phyloP scores from a whole-genome alignment of 2,113 vertebrate species.

The Collichthys lucidus region DNA sequence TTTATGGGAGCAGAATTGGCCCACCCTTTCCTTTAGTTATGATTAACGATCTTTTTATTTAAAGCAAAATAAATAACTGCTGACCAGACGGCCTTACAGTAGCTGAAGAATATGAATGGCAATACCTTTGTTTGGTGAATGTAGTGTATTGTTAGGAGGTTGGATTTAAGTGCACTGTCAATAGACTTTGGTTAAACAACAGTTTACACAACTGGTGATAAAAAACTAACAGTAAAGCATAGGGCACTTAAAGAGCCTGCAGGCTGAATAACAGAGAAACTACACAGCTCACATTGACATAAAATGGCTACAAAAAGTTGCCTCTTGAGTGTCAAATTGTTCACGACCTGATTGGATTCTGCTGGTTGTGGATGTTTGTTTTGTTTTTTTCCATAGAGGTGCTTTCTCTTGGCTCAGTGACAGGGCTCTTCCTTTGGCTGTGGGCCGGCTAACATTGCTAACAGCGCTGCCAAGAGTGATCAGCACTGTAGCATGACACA shows the following conservation, averaged over 20 bases:
- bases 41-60: slow-evolving; percentile 57
- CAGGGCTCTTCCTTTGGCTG: not conserved
- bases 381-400: not conserved
- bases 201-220: too few species aligned
- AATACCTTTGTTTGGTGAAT: not conserved
- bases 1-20: slow-evolving; percentile 19
- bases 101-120: not conserved
- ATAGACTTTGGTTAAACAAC: not conserved
- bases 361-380: not conserved
- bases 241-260: not conserved
- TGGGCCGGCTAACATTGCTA: not conserved
- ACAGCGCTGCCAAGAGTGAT: not conserved
- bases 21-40: slow-evolving; percentile 46
- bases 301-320: not conserved
- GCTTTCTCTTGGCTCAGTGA: not conserved
- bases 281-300: not conserved
- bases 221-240: not conserved
- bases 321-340: too few species aligned
- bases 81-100: not conserved
- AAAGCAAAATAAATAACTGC: slow-evolving; percentile 12
- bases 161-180: not conserved
- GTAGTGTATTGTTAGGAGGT: not conserved
- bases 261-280: too few species aligned
- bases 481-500: slow-evolving; percentile 3
- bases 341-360: not conserved